Evolutionary conservation across 2,113 vertebrate genomes (phyloP), one percentile per base, ranked within the genome.

Genomic region (Gadus macrocephalus): DNA sequence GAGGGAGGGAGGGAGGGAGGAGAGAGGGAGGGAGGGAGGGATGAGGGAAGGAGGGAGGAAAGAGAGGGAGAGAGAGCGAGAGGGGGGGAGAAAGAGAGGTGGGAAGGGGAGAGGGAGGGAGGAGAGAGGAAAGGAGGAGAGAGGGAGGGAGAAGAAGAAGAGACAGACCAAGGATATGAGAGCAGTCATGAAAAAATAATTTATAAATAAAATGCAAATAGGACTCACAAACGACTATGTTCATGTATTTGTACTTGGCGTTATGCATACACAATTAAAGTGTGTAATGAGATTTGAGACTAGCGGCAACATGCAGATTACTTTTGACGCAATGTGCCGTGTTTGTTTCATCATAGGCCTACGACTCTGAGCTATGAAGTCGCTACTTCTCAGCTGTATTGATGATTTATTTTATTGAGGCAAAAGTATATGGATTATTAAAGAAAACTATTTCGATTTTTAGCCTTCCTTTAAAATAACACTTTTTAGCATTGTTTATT

Each of bases 21-120:
- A 25, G 58, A 83, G 74, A n/a, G 62, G 22, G 70, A 69, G 73
- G 53, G 71, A 61, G 64, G 74, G 61, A 75, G 4, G 70, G 63
- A 38, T n/a, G 71, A 61, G 64, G 74, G 61, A 75, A 3, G 70
- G 63, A 70, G 2, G 73, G 55, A 70, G 6, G 25, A 25, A 3
- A 4, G 3, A 42, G 38, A 42, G 38, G 3, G 38, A 42, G 38
- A 11, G 11, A 16, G 11, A 31, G 35, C 16, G 62, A 66, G 27
- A 49, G 70, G 72, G 68, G 38, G 65, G 8, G 42, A 49, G 8
- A 9, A 2, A 49, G 42, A 14, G 14, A 72, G 25, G 25, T 25
- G 25, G 6, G 12, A 17, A 14, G 14, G 3, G 3, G 14, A 14
- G 7, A 17, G 3, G 15, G 55, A 17, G 6, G 5, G 3, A 58